Percentiles rank a stretch among this genome's conserved stretches.
These are phyloP conservation scores for Neodiprion pinetum DNA, from an alignment of 1,140 invertebrate species.

Conservation along the genomic window DNA sequence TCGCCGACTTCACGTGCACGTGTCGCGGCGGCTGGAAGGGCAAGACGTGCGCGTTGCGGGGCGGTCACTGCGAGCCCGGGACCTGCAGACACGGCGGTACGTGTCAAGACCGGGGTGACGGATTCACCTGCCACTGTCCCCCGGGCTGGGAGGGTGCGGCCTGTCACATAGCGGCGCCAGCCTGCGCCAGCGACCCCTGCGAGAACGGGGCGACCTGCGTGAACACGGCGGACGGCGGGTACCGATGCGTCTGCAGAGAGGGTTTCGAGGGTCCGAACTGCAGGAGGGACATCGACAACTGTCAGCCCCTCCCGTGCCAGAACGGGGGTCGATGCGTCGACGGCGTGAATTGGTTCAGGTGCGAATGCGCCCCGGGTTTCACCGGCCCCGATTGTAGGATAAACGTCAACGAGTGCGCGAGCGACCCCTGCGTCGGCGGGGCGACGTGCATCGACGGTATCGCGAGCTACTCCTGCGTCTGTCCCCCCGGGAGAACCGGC, in stretches of 20 bases:
- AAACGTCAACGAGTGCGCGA: slow-evolving; percentile 80
- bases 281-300: slow-evolving; percentile 72
- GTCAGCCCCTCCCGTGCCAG: slow-evolving; percentile 71
- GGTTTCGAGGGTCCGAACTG: slow-evolving; percentile 71
- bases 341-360: slow-evolving; percentile 79
- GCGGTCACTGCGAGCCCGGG: slow-evolving; percentile 70
- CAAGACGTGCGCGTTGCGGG: slow-evolving; percentile 73
- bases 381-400: slow-evolving; percentile 75
- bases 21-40: slow-evolving; percentile 83
- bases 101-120: slow-evolving; percentile 71
- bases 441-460: slow-evolving; percentile 82
- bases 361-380: slow-evolving; percentile 79
- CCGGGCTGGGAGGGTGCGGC: slow-evolving; percentile 71
- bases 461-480: slow-evolving; percentile 81
- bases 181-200: slow-evolving; percentile 75
- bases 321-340: slow-evolving; percentile 83
- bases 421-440: slow-evolving; percentile 83
- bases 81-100: slow-evolving; percentile 72
- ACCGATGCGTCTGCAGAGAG: slow-evolving; percentile 73
- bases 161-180: slow-evolving; percentile 76
- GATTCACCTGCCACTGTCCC: slow-evolving; percentile 70
- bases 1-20: slow-evolving; percentile 77
- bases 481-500: slow-evolving; percentile 79
- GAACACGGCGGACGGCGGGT: slow-evolving; percentile 72
- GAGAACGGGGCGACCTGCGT: slow-evolving; percentile 80